A percentile compares a stretch with the other conserved stretches of the same genome.
Evolutionary conservation across 2,113 vertebrate species (phyloP).

Genomic region (Nannobrachium achirus): DNA sequence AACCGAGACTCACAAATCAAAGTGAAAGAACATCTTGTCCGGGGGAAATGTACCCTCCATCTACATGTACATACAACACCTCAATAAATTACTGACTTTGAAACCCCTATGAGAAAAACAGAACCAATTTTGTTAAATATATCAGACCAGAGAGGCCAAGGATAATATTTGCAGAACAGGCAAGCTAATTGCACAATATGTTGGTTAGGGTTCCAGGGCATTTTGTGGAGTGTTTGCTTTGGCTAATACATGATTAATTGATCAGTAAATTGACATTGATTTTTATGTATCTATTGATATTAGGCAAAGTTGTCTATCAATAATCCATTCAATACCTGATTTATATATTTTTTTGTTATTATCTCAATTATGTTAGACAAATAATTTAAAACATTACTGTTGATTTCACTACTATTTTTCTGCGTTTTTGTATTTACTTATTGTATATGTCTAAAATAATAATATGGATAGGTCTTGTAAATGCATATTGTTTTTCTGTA

Average conservation of each 20-base stretch:
- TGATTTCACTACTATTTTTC: no score
- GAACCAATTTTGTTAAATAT: conserved; percentile 44
- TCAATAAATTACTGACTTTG: conserved; percentile 48
- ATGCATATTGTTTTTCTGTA: no score
- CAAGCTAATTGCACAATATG: background rate
- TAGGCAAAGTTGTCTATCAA: background rate
- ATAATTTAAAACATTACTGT: no score
- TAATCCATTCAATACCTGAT: background rate
- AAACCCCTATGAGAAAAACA: conserved; percentile 46
- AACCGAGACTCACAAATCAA: conserved; percentile 14
- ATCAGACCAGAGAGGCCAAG: conserved; percentile 5
- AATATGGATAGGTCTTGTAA: background rate
- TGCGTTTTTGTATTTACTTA: no score
- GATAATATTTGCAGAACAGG: conserved; percentile 1
- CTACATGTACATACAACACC: conserved; percentile 31
- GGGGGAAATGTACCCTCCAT: conserved; percentile 23
- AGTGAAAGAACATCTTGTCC: conserved; percentile 32
- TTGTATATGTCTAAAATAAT: no score
- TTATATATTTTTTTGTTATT: background rate
- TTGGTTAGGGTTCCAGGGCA: conserved; percentile 12
- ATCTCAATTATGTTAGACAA: no score
- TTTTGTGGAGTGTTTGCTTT: no score
- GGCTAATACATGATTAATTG: no score
- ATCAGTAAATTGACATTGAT: no score
- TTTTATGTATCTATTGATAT: no score